A percentile compares a stretch with the other conserved stretches of the same genome.
These are phyloP conservation scores for Drosophila tani DNA, from an alignment of 1,140 invertebrate species.

Conservation along the genomic window DNA sequence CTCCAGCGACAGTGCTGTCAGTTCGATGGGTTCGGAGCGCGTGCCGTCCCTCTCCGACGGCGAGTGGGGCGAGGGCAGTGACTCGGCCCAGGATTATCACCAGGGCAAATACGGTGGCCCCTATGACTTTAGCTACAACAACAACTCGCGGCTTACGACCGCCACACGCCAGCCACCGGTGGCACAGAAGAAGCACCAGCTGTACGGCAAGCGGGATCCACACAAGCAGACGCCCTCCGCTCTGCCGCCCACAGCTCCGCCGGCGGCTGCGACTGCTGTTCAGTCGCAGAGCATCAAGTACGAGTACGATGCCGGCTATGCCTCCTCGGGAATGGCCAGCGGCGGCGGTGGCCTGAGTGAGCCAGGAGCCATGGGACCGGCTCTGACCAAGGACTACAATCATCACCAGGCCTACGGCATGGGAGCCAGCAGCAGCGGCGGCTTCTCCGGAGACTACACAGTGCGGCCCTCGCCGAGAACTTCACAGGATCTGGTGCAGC, in stretches of 20 bases:
- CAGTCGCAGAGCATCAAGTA: conserved; percentile 87
- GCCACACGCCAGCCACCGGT: conserved; percentile 87
- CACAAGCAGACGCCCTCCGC: conserved; percentile 86
- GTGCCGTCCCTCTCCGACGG: conserved; percentile 94
- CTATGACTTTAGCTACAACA: conserved; percentile 90
- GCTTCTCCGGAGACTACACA: conserved; percentile 87
- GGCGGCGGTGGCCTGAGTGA: conserved; percentile 54
- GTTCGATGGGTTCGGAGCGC: conserved; percentile 96
- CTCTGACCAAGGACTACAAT: conserved; percentile 86
- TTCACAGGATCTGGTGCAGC: conserved; percentile 88
- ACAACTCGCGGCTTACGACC: conserved; percentile 70
- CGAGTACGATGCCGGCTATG: conserved; percentile 86
- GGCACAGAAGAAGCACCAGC: conserved; percentile 96
- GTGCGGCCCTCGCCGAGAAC: conserved; percentile 86
- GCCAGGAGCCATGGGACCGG: conserved; percentile 85
- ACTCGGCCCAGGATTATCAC: conserved; percentile 90
- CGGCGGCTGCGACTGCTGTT: conserved; percentile 44
- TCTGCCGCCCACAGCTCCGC: conserved; percentile 42
- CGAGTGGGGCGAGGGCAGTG: conserved; percentile 95
- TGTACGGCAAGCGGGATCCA: conserved; percentile 94
- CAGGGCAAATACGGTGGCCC: conserved; percentile 89
- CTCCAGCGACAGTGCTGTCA: conserved; percentile 94
- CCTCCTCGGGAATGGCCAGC: conserved; percentile 54
- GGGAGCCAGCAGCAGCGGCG: conserved; percentile 59
- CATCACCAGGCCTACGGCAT: conserved; percentile 85